phyloP scores from a whole-genome alignment of 2,113 vertebrate genomes.

The Ellobius talpinus region DNA sequence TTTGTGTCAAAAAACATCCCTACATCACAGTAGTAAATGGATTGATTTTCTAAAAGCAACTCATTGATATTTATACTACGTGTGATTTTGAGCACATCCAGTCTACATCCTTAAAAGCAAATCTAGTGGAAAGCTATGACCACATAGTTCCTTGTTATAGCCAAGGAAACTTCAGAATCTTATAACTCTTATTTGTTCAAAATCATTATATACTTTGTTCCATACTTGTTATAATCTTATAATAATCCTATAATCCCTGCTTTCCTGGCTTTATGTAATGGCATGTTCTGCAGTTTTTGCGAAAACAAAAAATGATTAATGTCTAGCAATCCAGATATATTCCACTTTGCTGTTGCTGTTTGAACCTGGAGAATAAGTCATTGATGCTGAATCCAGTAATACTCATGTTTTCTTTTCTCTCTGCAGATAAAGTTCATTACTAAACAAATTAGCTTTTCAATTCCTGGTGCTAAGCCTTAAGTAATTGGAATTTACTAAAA shows the following conservation, averaged over 20 bases:
- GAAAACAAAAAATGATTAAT: conserved; percentile 79
- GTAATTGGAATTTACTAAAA: conserved; percentile 80
- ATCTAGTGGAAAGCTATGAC: background rate
- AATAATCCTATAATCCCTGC: background rate
- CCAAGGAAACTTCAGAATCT: background rate
- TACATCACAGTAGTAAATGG: background rate
- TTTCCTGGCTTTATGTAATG: background rate
- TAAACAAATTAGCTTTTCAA: conserved; percentile 85
- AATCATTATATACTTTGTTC: background rate
- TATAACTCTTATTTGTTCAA: background rate
- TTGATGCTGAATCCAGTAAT: conserved; percentile 75
- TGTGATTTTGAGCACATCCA: background rate
- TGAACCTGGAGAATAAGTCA: conserved; percentile 77
- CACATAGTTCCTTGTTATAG: background rate
- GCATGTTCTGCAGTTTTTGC: conserved; percentile 33
- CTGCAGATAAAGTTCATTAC: conserved; percentile 83
- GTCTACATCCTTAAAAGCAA: background rate
- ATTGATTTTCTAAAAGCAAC: background rate
- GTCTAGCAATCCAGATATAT: conserved; percentile 72
- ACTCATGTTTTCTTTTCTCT: conserved; percentile 78
- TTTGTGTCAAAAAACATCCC: background rate
- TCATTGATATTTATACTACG: background rate
- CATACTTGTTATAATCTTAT: background rate
- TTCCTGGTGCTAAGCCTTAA: conserved; percentile 78
- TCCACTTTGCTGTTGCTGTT: conserved; percentile 48